Base-by-base conservation (phyloP, 1,140 invertebrate species). In the Tetramorium simillimum region DNA sequence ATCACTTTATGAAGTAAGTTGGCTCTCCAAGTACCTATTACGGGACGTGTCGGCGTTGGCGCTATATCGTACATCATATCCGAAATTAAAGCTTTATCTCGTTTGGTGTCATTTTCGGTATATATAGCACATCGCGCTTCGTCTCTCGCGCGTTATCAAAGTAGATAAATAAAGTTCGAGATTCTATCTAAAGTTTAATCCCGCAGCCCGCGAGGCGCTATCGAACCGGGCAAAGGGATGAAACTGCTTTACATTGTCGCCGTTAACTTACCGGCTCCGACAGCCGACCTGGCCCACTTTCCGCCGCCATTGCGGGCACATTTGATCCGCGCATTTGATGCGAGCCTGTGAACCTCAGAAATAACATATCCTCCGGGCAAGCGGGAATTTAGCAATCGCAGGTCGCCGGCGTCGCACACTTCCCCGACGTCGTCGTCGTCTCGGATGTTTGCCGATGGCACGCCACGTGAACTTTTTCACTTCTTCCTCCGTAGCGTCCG, bases 171-270 rank as follows among this genome's bases (percentile, higher is more conserved):
- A 84, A 84, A 84, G 80, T 84, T 84, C 40, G 53, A 60, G 80
- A 84, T 84, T 84, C 80, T 84, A 84, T 84, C 80, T 73, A 84
- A 84, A 84, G 80, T 84, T 84, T 84, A 84, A 84, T 84, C 80
- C 51, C 65, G 37, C 51, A 82, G 51, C 67, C 80, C 80, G 78
- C 80, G 80, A 84, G 53, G 69, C 53, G 53, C 53, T 84, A 84
- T 84, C 80, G 80, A 73, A 18, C 53, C 40, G 80, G 80, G 69
- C 53, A 75, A 84, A 84, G 69, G 43, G 80, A 73, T 75, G 69
- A 37, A 60, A 84, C 69, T 56, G 80, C 69, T 84, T 84, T 84
- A 84, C 80, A 84, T 84, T 84, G 80, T 84, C 80, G 53, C 43
- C 69, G 69, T 84, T 84, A 84, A 84, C 69, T 84, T 84, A 84